Evolutionary conservation across 2,113 vertebrate genomes (phyloP).

Genomic region (Corydoras sp.): DNA sequence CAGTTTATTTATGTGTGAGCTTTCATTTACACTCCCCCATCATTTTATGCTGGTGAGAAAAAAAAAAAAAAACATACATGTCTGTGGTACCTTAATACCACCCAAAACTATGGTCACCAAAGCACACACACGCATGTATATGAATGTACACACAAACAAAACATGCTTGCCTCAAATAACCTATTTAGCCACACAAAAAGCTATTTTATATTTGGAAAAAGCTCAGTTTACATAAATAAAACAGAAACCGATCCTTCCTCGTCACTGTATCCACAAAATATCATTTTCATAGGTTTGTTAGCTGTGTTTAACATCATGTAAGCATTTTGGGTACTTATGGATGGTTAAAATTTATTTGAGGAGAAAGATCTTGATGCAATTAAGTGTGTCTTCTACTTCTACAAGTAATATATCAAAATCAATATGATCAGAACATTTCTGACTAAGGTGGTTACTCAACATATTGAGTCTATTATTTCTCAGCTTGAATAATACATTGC

Average conservation of each 20-base stretch:
- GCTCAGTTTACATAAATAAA: constrained; percentile 60
- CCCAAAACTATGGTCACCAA: background rate
- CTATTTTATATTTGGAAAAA: constrained; percentile 66
- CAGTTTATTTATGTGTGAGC: constrained; percentile 27
- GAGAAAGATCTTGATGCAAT: too few species aligned
- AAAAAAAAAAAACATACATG: constrained; percentile 18
- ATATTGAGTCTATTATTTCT: too few species aligned
- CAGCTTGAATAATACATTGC: too few species aligned
- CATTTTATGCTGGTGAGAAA: constrained; percentile 30
- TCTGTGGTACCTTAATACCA: background rate
- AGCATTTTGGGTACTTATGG: too few species aligned
- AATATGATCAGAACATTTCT: too few species aligned
- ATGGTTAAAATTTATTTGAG: too few species aligned
- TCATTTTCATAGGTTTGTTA: background rate
- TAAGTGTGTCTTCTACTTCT: too few species aligned
- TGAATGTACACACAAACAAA: constrained; percentile 8
- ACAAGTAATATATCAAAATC: too few species aligned
- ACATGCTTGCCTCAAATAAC: constrained; percentile 31
- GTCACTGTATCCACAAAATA: constrained; percentile 27
- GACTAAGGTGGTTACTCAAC: too few species aligned
- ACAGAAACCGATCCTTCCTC: constrained; percentile 46
- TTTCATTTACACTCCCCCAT: constrained; percentile 26
- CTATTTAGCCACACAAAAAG: constrained; percentile 49
- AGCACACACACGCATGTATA: constrained; percentile 10
- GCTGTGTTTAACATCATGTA: too few species aligned